Base-by-base conservation (phyloP, 2,888 invertebrate genomes). In the Lomographa bimaculata region DNA sequence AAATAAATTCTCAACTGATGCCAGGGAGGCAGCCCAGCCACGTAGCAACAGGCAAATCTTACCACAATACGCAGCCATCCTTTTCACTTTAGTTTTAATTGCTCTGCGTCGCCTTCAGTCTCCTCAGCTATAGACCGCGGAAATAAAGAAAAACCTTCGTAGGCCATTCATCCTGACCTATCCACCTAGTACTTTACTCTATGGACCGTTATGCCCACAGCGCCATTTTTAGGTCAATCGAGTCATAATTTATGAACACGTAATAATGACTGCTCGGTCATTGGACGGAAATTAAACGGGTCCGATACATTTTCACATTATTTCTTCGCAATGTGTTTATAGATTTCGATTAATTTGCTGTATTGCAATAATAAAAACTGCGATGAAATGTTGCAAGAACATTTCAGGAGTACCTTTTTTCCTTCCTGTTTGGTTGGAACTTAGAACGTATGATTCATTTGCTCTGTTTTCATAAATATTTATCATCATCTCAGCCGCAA, bases 281-380 rank as follows among this genome's bases (percentile, higher is more conserved):
- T 37, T 46, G 55, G 45, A 39, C 60, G 66, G 68, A 71, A 64
- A 71, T 70, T 65, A 68, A 70, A 66, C 55, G 49, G 50, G 47
- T 52, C 57, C 48, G 16, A 57, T 60, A 57, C 54, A 60, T 64
- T 57, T 56, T 45, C 50, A 42, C 40, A 57, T 60, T 58, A 61
- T 57, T 55, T 46, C 49, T 52, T 55, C 36, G 42, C 45, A 39
- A 51, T 44, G 38, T 19, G 28, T 52, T 45, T 38, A 47, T 39
- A 40, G 27, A 29, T 37, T 35, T 40, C 16, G 28, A 30, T 38
- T 47, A 23, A 50, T 50, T 47, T 39, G 14, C 23, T 26, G 24
- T 42, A 34, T n/a, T n/a, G n/a, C n/a, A n/a, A n/a, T n/a, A n/a
- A n/a, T n/a, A n/a, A n/a, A n/a, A n/a, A n/a, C n/a, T n/a, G n/a